These are phyloP conservation scores for Thymelicus lineola DNA, from an alignment of 2,888 invertebrate species.

Conservation along the genomic window DNA sequence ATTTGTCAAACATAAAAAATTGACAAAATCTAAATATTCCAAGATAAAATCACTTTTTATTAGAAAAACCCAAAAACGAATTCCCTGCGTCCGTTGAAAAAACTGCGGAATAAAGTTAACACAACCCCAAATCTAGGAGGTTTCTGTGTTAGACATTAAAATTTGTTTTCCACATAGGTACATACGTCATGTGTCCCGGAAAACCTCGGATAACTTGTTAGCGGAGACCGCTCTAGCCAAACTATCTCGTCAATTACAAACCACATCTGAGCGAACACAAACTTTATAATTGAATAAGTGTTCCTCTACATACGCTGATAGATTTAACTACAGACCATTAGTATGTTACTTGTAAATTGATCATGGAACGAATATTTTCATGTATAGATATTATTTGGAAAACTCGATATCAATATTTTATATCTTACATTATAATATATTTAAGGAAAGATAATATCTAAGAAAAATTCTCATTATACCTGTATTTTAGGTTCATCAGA, in stretches of 20 bases:
- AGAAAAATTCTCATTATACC: too few relatives aligned
- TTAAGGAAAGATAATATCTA: too few relatives aligned
- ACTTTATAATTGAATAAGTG: conserved; percentile 30
- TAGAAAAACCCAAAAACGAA: too few relatives aligned
- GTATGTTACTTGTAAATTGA: conserved; percentile 15
- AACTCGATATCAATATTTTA: too few relatives aligned
- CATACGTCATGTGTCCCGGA: background rate
- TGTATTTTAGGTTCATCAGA: too few relatives aligned
- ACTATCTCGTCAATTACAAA: conserved; percentile 29
- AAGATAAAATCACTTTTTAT: too few relatives aligned
- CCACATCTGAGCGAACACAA: conserved; percentile 22
- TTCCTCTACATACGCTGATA: conserved; percentile 14
- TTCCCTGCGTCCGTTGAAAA: too few relatives aligned
- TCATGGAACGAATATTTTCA: too few relatives aligned
- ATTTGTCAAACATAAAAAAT: too few relatives aligned
- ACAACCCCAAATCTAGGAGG: background rate
- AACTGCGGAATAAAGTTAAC: background rate
- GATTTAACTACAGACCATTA: conserved; percentile 27
- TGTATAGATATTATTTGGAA: too few relatives aligned
- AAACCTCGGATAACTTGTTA: conserved; percentile 51
- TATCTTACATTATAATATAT: too few relatives aligned
- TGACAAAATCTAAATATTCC: too few relatives aligned
- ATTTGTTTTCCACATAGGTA: conserved; percentile 14
- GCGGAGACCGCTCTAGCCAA: conserved; percentile 13
- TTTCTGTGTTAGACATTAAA: background rate